phyloP scores from a whole-genome alignment of 2,888 invertebrate species.

The Neelides folsomi region DNA sequence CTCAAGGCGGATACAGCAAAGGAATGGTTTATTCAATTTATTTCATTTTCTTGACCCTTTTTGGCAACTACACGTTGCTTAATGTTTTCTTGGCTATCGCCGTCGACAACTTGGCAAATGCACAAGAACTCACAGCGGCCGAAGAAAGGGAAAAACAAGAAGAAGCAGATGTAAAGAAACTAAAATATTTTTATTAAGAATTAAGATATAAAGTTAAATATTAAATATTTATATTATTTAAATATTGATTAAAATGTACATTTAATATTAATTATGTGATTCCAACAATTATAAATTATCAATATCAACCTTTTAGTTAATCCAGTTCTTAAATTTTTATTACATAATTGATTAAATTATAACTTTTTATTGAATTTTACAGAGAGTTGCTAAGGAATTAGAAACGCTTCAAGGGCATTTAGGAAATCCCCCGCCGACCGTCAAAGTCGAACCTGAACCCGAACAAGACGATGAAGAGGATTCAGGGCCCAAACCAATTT shows the following conservation, averaged over 20 bases:
- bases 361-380: too few species aligned
- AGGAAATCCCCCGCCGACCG: too few species aligned
- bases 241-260: too few species aligned
- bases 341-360: too few species aligned
- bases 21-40: slow-evolving; percentile 47
- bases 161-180: not conserved
- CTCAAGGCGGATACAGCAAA: slow-evolving; percentile 42
- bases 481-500: not conserved
- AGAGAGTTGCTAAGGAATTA: too few species aligned
- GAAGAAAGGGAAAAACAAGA: slow-evolving; percentile 16
- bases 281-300: too few species aligned
- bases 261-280: too few species aligned
- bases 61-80: slow-evolving; percentile 46
- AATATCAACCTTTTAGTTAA: too few species aligned
- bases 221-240: too few species aligned
- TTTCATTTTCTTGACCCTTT: slow-evolving; percentile 48
- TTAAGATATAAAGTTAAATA: too few species aligned
- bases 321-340: too few species aligned
- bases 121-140: slow-evolving; percentile 29
- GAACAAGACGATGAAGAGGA: not conserved
- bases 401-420: too few species aligned
- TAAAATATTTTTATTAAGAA: not conserved
- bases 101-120: slow-evolving; percentile 49
- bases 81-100: slow-evolving; percentile 43
- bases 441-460: not conserved